Conservation (phyloP, 2,113 vertebrate genomes). For the Pollachius pollachius region DNA sequence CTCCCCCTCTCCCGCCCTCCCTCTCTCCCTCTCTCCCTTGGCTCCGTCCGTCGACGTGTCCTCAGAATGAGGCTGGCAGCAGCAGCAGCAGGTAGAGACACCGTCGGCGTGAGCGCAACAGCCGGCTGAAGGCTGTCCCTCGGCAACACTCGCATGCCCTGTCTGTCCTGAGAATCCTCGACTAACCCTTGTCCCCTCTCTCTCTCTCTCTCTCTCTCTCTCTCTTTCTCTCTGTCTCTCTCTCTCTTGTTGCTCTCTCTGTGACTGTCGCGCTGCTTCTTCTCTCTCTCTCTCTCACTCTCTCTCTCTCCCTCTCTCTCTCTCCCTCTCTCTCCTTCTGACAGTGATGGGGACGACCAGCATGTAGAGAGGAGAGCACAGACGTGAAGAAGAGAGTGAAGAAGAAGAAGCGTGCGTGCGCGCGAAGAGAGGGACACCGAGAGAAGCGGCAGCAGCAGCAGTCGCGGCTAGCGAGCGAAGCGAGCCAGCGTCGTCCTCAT, state of each 20-base stretch:
- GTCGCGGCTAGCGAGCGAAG: background rate
- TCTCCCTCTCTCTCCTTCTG: slow-evolving; percentile 57
- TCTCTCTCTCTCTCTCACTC: slow-evolving; percentile 12
- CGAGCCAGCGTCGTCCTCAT: too few species aligned
- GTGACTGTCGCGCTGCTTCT: slow-evolving; percentile 16
- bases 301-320: slow-evolving; percentile 39
- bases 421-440: slow-evolving; percentile 46
- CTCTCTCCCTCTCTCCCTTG: too few species aligned
- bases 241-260: slow-evolving; percentile 42
- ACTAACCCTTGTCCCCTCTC: slow-evolving; percentile 44
- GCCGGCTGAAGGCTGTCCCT: slow-evolving; percentile 51
- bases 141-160: slow-evolving; percentile 45
- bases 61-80: slow-evolving; percentile 67
- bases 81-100: slow-evolving; percentile 42
- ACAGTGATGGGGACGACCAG: slow-evolving; percentile 85
- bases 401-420: too few species aligned
- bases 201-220: slow-evolving; percentile 32
- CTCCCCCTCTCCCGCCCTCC: too few species aligned
- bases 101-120: slow-evolving; percentile 37
- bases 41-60: slow-evolving; percentile 44
- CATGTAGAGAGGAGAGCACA: slow-evolving; percentile 81
- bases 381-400: too few species aligned
- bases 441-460: slow-evolving; percentile 68
- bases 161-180: slow-evolving; percentile 50
- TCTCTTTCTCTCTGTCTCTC: slow-evolving; percentile 11